phyloP scores from a whole-genome alignment of 1,140 invertebrate genomes.

The Papilio polyxenes region DNA sequence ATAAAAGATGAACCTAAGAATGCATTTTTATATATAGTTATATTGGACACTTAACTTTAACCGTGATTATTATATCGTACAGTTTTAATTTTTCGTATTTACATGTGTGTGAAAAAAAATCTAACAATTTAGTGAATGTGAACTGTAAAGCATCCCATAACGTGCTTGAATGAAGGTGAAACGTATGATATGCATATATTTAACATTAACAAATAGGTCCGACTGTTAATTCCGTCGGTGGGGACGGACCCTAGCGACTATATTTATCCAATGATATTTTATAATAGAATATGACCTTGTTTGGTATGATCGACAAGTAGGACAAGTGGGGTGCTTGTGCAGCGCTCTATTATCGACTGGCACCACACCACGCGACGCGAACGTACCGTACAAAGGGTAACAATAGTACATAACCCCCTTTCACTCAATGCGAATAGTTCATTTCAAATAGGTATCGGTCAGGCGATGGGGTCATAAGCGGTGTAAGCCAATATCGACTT shows the following conservation, averaged over 20 bases:
- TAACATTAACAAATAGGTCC: constrained; percentile 26
- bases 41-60: background rate
- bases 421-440: constrained; percentile 59
- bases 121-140: background rate
- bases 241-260: constrained; percentile 40
- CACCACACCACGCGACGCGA: constrained; percentile 20
- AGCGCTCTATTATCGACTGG: constrained; percentile 12
- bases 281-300: constrained; percentile 54
- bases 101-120: background rate
- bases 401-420: constrained; percentile 55
- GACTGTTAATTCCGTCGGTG: constrained; percentile 28
- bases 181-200: constrained; percentile 28
- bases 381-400: constrained; percentile 40
- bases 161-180: constrained; percentile 22
- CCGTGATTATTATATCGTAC: background rate
- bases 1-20: background rate
- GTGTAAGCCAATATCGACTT: constrained; percentile 49
- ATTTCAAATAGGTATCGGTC: constrained; percentile 62
- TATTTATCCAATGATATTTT: constrained; percentile 51
- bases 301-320: constrained; percentile 55
- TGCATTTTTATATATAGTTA: background rate
- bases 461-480: constrained; percentile 53
- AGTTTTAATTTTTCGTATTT: background rate
- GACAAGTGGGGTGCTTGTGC: constrained; percentile 46
- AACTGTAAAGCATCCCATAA: background rate